Conservation (phyloP, 2,888 invertebrate genomes). For the Calameuta filiformis region DNA sequence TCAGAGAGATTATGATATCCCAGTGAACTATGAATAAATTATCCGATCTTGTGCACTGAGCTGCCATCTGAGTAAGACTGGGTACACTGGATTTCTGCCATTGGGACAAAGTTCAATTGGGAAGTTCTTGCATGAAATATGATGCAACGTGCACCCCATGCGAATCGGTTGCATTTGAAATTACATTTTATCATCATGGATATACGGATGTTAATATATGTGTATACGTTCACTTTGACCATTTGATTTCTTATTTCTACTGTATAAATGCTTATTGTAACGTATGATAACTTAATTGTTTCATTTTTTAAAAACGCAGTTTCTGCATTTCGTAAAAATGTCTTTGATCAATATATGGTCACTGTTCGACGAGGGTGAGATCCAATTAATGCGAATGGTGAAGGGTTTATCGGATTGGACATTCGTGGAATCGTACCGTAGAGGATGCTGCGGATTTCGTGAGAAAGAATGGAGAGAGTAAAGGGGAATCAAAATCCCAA, state of each 20-base stretch:
- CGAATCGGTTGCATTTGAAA: not conserved
- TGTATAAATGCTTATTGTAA: not conserved
- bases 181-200: not conserved
- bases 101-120: not conserved
- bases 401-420: conserved; percentile 4
- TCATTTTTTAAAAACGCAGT: not conserved
- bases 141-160: not conserved
- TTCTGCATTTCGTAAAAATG: not conserved
- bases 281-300: not conserved
- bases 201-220: not conserved
- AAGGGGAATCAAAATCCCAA: not conserved
- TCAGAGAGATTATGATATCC: conserved; percentile 17
- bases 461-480: not conserved
- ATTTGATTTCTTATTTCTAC: not conserved
- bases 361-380: not conserved
- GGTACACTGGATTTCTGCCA: not conserved
- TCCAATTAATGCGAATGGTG: conserved; percentile 2
- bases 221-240: not conserved
- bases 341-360: not conserved
- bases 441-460: not conserved
- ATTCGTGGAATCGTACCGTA: not conserved
- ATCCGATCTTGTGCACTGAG: not conserved
- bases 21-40: conserved; percentile 18
- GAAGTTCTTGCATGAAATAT: not conserved
- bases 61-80: not conserved